Percentiles rank a stretch among this genome's conserved stretches.
Evolutionary conservation across 1,140 invertebrate genomes (phyloP).

Genomic region (Neodiprion fabricii): DNA sequence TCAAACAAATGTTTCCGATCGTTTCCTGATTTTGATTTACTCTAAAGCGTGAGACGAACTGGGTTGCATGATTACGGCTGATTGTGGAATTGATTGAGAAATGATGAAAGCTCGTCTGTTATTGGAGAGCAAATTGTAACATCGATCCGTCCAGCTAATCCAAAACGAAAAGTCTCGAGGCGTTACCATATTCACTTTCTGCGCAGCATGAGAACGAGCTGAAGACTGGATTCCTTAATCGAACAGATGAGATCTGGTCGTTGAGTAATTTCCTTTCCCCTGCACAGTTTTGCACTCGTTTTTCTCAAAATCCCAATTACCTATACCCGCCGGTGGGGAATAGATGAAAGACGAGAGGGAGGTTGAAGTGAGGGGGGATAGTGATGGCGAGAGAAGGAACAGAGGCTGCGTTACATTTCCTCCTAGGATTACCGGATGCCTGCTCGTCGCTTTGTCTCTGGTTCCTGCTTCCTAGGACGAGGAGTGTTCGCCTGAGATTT

Average conservation of each 20-base stretch:
- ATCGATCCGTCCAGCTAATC: too few relatives aligned
- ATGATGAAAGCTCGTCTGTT: too few relatives aligned
- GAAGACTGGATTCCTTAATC: conserved; percentile 9
- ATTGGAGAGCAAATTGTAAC: too few relatives aligned
- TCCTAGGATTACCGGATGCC: conserved; percentile 48
- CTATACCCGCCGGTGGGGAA: conserved; percentile 29
- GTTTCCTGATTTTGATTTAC: too few relatives aligned
- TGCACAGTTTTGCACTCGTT: conserved; percentile 29
- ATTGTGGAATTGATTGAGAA: too few relatives aligned
- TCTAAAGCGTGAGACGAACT: too few relatives aligned
- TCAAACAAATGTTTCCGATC: too few relatives aligned
- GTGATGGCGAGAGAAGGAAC: conserved; percentile 40
- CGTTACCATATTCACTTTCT: too few relatives aligned
- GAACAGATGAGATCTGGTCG: conserved; percentile 36
- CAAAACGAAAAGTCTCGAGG: too few relatives aligned
- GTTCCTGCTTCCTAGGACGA: conserved; percentile 40
- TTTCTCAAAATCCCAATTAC: conserved; percentile 46
- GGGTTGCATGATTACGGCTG: too few relatives aligned
- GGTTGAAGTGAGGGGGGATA: conserved; percentile 20
- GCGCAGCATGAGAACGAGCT: too few relatives aligned
- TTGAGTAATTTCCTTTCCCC: neutral
- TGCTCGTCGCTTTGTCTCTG: conserved; percentile 48
- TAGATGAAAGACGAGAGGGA: neutral
- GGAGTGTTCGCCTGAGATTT: conserved; percentile 45
- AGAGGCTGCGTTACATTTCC: conserved; percentile 46